Evolutionary conservation across 2,888 invertebrate genomes (phyloP), one percentile per base, ranked within the genome.

Genomic region (Patella pellucida): DNA sequence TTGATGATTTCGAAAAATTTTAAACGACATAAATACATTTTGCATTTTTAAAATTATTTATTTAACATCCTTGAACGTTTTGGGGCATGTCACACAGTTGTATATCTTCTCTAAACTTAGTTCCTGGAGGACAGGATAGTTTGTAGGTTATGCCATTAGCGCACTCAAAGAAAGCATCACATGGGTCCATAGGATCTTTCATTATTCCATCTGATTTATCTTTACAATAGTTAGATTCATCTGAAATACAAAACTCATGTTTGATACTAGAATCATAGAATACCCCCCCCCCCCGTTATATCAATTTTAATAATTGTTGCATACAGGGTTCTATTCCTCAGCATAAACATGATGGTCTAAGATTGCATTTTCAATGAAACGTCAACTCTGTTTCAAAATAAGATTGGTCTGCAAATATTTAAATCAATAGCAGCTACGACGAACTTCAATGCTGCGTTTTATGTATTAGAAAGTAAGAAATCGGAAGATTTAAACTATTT

Each of bases 31-130:
- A 7, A 19, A 62, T 62, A 12, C 62, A 62, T 62, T 62, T n/a
- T 62, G 19, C 62, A 62, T 62, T 19, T 19, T 0, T 62, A 19
- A 19, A 19, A 19, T 1, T 62, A 62, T 62, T 19, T 19, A 31
- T 19, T 7, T 52, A 19, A 73, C 77, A 79, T 50, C 52, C 52
- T 1, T 62, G 76, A 0, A 83, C 83, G 67, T 85, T 82, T 5
- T 74, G 78, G 2, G 84, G 83, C 79, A 82, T 80, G 52, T 86
- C 86, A 72, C 87, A 87, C 75, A 76, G 83, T n/a, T 79, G 77
- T 67, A 79, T 78, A 2, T 71, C 74, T 3, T 73, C 23, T 74
- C 84, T 84, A 79, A 83, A 86, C 19, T 72, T 77, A 5, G 84
- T 79, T 5, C 83, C 79, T 0, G 78, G 69, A 0, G 84, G 82